Conservation (phyloP, 2,113 vertebrate species). For the Entelurus aequoreus region DNA sequence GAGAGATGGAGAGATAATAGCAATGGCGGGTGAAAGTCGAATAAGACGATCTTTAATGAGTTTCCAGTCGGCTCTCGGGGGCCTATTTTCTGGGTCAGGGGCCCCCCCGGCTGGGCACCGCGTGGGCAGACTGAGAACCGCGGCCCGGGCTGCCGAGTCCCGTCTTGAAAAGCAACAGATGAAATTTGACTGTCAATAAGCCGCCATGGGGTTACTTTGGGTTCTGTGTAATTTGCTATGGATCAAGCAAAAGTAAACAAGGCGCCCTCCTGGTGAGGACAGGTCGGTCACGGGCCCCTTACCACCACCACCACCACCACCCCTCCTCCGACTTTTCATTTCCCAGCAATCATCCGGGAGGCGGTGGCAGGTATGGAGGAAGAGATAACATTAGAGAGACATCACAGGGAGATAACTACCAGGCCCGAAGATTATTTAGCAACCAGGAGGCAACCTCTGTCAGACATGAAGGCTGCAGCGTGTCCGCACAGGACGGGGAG, state of each 20-base stretch:
- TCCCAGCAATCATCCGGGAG: slow-evolving; percentile 54
- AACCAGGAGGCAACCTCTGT: slow-evolving; percentile 51
- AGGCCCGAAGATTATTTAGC: slow-evolving; percentile 54
- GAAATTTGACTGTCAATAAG: slow-evolving; percentile 7
- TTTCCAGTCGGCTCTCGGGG: slow-evolving; percentile 56
- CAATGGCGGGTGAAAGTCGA: slow-evolving; percentile 55
- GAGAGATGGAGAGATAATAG: slow-evolving; percentile 59
- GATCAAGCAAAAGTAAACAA: slow-evolving; percentile 15
- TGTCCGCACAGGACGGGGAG: slow-evolving; percentile 49
- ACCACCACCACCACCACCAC: not conserved
- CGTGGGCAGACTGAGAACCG: slow-evolving; percentile 55
- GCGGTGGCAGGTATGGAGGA: slow-evolving; percentile 38
- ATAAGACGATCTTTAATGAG: slow-evolving; percentile 64
- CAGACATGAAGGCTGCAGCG: slow-evolving; percentile 62
- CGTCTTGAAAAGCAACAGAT: slow-evolving; percentile 10
- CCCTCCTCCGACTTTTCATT: slow-evolving; percentile 50
- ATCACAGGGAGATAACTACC: slow-evolving; percentile 47
- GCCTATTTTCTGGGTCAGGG: slow-evolving; percentile 68
- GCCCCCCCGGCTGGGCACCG: slow-evolving; percentile 51
- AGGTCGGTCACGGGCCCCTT: slow-evolving; percentile 13
- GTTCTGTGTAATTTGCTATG: slow-evolving; percentile 45
- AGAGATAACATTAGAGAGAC: slow-evolving; percentile 55
- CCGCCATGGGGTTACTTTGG: slow-evolving; percentile 25
- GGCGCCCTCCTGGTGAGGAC: not conserved
- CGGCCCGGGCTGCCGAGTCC: slow-evolving; percentile 25